Evolutionary conservation across 2,113 vertebrate genomes (phyloP).

Genomic region (Steatornis caripensis): DNA sequence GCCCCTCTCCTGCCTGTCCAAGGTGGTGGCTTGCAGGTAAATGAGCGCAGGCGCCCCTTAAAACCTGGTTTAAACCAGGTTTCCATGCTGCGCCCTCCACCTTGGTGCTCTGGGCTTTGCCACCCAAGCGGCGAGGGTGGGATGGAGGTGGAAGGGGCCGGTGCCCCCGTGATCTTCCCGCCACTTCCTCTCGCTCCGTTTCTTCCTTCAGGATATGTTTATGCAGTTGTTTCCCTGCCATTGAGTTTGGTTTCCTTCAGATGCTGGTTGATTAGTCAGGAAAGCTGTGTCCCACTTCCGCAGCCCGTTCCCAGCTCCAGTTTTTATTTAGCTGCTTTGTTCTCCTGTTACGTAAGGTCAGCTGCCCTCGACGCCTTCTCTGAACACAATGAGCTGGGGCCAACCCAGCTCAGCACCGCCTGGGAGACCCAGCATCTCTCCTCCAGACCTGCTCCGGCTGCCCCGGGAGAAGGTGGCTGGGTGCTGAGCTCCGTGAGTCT

Average conservation of each 20-base stretch:
- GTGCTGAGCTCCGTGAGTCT: background rate
- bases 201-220: slow-evolving; percentile 54
- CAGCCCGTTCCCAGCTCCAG: slow-evolving; percentile 43
- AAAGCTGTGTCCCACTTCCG: slow-evolving; percentile 40
- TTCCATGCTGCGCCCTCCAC: background rate
- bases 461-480: background rate
- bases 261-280: slow-evolving; percentile 11
- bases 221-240: slow-evolving; percentile 49
- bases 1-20: background rate
- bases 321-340: slow-evolving; percentile 54
- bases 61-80: background rate
- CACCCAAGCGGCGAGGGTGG: background rate
- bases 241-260: slow-evolving; percentile 46
- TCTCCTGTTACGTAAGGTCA: slow-evolving; percentile 3
- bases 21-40: background rate
- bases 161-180: background rate
- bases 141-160: background rate
- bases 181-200: background rate
- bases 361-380: slow-evolving; percentile 13
- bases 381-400: background rate
- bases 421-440: background rate
- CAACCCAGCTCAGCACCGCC: background rate
- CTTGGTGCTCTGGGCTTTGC: background rate
- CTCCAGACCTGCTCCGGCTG: fast-evolving
- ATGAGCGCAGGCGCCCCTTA: background rate